phyloP scores from a whole-genome alignment of 1,140 invertebrate genomes.

The Papilio glaucus region DNA sequence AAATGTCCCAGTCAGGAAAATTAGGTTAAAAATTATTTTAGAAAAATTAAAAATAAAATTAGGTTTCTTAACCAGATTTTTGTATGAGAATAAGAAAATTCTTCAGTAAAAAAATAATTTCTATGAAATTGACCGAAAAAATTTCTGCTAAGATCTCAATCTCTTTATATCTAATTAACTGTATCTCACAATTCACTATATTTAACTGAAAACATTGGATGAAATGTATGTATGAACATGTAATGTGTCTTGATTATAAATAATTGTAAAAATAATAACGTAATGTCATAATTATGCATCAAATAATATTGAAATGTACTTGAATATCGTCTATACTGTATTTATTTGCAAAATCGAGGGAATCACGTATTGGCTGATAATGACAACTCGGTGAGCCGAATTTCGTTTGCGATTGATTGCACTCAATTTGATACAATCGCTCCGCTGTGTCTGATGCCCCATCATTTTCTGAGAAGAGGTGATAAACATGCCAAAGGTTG shows the following conservation, averaged over 20 bases:
- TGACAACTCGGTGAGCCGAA: conserved; percentile 42
- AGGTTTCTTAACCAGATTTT: too few species aligned
- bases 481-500: conserved; percentile 37
- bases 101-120: too few species aligned
- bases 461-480: conserved; percentile 32
- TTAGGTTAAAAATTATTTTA: too few species aligned
- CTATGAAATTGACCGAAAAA: too few species aligned
- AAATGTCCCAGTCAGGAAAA: too few species aligned
- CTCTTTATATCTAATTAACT: too few species aligned
- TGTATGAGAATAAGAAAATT: too few species aligned
- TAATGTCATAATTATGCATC: background rate
- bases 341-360: conserved; percentile 34
- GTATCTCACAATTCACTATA: too few species aligned
- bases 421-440: conserved; percentile 58
- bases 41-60: too few species aligned
- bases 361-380: conserved; percentile 39
- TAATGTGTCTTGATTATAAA: background rate
- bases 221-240: too few species aligned
- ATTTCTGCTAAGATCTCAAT: too few species aligned
- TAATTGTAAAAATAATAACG: background rate
- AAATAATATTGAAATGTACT: background rate
- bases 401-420: conserved; percentile 42
- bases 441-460: conserved; percentile 6
- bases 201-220: too few species aligned
- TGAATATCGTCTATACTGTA: background rate